Evolutionary conservation across 2,888 invertebrate species (phyloP).

Genomic region (Andrena haemorrhoa): DNA sequence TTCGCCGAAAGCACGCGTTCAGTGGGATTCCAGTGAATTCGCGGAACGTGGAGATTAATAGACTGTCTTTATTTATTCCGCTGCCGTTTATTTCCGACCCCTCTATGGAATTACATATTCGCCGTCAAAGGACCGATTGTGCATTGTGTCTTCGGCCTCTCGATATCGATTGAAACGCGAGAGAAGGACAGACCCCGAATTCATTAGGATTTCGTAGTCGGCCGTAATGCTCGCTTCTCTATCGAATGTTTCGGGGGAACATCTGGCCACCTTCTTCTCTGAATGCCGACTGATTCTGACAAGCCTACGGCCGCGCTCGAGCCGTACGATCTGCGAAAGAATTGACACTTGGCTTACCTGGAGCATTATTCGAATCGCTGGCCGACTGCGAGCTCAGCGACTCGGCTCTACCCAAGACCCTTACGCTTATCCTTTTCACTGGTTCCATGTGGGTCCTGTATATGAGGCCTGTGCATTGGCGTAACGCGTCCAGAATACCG

Average conservation of each 20-base stretch:
- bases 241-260: constrained; percentile 14
- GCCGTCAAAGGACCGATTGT: background rate
- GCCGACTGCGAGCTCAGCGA: constrained; percentile 27
- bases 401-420: constrained; percentile 29
- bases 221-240: constrained; percentile 1
- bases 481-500: constrained; percentile 35
- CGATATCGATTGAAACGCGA: constrained; percentile 43
- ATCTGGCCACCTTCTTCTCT: constrained; percentile 36
- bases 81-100: background rate
- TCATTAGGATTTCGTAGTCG: constrained; percentile 19
- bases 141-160: constrained; percentile 10
- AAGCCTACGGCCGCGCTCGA: constrained; percentile 2
- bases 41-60: background rate
- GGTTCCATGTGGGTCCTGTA: constrained; percentile 56
- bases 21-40: background rate
- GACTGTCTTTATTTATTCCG: background rate
- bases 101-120: background rate
- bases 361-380: constrained; percentile 31
- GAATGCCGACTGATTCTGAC: constrained; percentile 27
- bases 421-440: constrained; percentile 58
- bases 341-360: constrained; percentile 50
- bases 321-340: constrained; percentile 32
- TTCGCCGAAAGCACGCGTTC: background rate
- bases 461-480: constrained; percentile 50
- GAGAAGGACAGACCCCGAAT: constrained; percentile 25